phyloP scores from a whole-genome alignment of 2,888 invertebrate species.

The Crematogaster levior region DNA sequence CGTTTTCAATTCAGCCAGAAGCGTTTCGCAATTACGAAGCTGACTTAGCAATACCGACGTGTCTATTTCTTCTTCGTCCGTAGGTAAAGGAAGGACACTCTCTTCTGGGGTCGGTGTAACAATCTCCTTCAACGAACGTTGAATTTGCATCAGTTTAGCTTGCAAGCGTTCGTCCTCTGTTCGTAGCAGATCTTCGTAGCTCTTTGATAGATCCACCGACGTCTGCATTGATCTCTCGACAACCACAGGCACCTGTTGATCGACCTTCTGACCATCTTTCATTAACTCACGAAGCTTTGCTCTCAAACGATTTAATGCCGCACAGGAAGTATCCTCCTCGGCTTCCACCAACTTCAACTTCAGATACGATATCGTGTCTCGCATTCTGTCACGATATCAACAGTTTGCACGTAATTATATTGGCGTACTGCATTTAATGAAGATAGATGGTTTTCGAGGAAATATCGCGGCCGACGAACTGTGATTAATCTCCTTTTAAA shows the following conservation, averaged over 20 bases:
- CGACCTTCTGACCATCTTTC: conserved; percentile 76
- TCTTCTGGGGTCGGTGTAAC: conserved; percentile 1
- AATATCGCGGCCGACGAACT: conserved; percentile 5
- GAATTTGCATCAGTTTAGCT: conserved; percentile 49
- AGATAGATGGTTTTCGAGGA: conserved; percentile 28
- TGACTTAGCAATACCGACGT: conserved; percentile 52
- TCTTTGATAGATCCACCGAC: conserved; percentile 74
- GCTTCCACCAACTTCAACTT: conserved; percentile 75
- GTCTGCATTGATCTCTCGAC: conserved; percentile 80
- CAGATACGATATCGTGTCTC: conserved; percentile 74
- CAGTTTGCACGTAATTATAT: conserved; percentile 49
- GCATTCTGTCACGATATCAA: conserved; percentile 71
- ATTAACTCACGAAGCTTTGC: conserved; percentile 80
- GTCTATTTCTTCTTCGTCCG: conserved; percentile 61
- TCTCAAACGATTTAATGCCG: conserved; percentile 79
- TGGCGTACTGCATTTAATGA: conserved; percentile 24
- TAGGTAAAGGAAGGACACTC: background rate
- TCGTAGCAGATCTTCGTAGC: conserved; percentile 73
- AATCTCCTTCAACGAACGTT: conserved; percentile 16
- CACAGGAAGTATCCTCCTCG: conserved; percentile 79
- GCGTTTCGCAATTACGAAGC: conserved; percentile 60
- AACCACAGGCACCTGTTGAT: conserved; percentile 74
- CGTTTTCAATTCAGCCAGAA: conserved; percentile 65
- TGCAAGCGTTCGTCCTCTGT: conserved; percentile 71
- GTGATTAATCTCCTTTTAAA: conserved; percentile 40